A percentile compares a stretch with the other conserved stretches of the same genome.
phyloP scores from a whole-genome alignment of 2,888 invertebrate genomes.

The Phrixothrix hirtus region DNA sequence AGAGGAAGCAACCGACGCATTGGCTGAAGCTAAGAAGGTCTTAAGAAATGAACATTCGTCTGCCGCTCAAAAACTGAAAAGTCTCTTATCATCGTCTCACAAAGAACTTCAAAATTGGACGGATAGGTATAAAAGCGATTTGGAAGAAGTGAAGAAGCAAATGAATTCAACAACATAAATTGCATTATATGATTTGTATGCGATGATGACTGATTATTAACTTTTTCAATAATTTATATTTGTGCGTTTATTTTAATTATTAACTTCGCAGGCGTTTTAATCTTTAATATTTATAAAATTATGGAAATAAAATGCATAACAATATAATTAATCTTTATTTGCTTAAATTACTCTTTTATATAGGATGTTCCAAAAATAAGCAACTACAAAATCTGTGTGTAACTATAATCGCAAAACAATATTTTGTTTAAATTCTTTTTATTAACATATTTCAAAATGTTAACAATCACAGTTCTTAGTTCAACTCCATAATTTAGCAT shows the following conservation, averaged over 20 bases:
- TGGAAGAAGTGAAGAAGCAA: conserved; percentile 19
- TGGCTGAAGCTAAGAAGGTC: conserved; percentile 56
- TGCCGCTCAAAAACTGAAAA: conserved; percentile 61
- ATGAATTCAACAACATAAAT: conserved; percentile 4
- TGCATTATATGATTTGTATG: not conserved
- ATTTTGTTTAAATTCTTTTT: too few relatives aligned
- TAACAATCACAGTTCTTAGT: too few relatives aligned
- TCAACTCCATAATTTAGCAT: too few relatives aligned
- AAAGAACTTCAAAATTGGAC: conserved; percentile 59
- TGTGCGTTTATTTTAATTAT: too few relatives aligned
- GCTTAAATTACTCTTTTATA: too few relatives aligned
- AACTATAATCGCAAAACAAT: too few relatives aligned
- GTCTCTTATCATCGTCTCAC: conserved; percentile 58
- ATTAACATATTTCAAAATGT: too few relatives aligned
- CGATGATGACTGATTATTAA: not conserved
- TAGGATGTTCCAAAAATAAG: too few relatives aligned
- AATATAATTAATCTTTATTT: too few relatives aligned
- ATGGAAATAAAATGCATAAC: too few relatives aligned
- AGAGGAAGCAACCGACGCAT: conserved; percentile 56
- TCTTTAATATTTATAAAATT: not conserved
- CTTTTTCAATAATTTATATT: not conserved
- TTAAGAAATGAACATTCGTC: conserved; percentile 61
- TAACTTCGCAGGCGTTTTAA: too few relatives aligned
- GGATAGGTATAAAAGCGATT: conserved; percentile 53
- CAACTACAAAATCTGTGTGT: too few relatives aligned